Percentiles rank a stretch among this genome's conserved stretches.
phyloP scores from a whole-genome alignment of 2,888 invertebrate genomes.

The Stenolophus ochropezus region DNA sequence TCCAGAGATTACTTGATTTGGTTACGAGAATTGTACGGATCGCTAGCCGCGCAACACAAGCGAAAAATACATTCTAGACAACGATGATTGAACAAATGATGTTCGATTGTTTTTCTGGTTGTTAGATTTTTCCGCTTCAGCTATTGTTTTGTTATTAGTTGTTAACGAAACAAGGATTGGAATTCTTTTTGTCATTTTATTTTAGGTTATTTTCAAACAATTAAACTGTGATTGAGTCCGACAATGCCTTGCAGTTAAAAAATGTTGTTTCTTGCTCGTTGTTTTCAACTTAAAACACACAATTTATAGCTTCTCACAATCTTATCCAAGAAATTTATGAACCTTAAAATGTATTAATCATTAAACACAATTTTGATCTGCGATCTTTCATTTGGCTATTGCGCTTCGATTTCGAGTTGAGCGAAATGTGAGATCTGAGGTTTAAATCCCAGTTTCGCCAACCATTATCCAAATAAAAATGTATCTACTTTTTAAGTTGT shows the following conservation, averaged over 20 bases:
- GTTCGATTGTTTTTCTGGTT: conserved; percentile 22
- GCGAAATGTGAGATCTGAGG: no score
- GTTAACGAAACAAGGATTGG: conserved; percentile 3
- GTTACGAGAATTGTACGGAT: conserved; percentile 57
- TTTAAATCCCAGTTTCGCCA: no score
- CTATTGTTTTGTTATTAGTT: conserved; percentile 26
- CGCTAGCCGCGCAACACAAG: conserved; percentile 21
- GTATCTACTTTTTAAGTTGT: no score
- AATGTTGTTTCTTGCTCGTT: neutral
- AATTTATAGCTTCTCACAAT: no score
- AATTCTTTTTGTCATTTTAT: neutral
- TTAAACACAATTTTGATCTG: no score
- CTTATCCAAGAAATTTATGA: no score
- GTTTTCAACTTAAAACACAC: no score
- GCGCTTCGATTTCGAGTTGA: no score
- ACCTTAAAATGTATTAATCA: no score
- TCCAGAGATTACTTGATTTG: conserved; percentile 53
- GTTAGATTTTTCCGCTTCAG: conserved; percentile 18
- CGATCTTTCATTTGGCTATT: no score
- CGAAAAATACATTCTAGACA: conserved; percentile 14
- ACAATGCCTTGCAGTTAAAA: neutral
- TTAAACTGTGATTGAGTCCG: neutral
- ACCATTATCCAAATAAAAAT: no score
- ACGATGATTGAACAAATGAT: conserved; percentile 15
- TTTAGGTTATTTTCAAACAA: neutral